A percentile compares a stretch with the other conserved stretches of the same genome.
Evolutionary conservation across 2,113 vertebrate species (phyloP).

Genomic region (Sus scrofa): T2T-Sscrofa CM000812.6:193975001-193975500

Average conservation of each 20-base stretch:
- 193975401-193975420: not conserved
- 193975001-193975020: not conserved
- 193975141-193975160: not conserved
- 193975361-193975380: not conserved
- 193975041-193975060: not conserved
- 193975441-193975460: not conserved
- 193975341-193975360: not conserved
- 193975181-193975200: not conserved
- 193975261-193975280: not conserved
- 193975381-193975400: not conserved
- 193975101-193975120: not conserved
- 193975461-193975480: not conserved
- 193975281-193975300: not conserved
- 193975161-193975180: not conserved
- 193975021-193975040: not conserved
- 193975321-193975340: constrained; percentile 30
- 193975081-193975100: not conserved
- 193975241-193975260: constrained; percentile 19
- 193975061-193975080: not conserved
- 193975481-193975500: not conserved
- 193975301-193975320: not conserved
- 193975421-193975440: not conserved
- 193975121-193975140: not conserved
- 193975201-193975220: not conserved
- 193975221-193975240: not conserved